These are phyloP conservation scores for Fopius arisanus DNA, from an alignment of 1,140 invertebrate genomes.

Conservation along the genomic window DNA sequence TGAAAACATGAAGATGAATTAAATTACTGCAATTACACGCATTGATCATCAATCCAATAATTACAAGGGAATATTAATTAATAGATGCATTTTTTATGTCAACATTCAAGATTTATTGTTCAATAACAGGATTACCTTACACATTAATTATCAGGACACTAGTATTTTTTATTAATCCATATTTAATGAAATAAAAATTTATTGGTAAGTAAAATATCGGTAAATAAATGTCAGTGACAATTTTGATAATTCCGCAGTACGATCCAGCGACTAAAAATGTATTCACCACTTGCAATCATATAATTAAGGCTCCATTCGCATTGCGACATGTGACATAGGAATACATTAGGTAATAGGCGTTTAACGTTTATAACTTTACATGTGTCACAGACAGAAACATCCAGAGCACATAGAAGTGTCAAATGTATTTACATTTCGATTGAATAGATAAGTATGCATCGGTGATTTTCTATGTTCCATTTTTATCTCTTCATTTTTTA, in stretches of 20 bases:
- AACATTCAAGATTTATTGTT: slow-evolving; percentile 47
- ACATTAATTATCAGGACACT: background rate
- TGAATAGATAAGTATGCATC: too few species aligned
- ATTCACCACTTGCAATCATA: slow-evolving; percentile 9
- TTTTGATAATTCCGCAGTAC: too few species aligned
- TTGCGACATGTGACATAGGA: slow-evolving; percentile 28
- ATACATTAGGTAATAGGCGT: slow-evolving; percentile 35
- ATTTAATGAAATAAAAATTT: too few species aligned
- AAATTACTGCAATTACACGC: background rate
- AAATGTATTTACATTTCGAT: slow-evolving; percentile 41
- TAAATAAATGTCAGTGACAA: too few species aligned
- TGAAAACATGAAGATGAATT: too few species aligned
- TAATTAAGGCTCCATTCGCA: background rate
- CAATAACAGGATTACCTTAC: slow-evolving; percentile 28
- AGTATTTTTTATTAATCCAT: too few species aligned
- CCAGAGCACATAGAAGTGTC: slow-evolving; percentile 32
- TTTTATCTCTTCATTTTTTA: too few species aligned
- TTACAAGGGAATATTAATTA: background rate
- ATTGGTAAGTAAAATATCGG: too few species aligned
- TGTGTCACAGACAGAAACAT: slow-evolving; percentile 22
- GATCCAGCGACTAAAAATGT: slow-evolving; percentile 27
- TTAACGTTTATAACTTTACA: slow-evolving; percentile 28
- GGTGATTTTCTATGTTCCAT: too few species aligned
- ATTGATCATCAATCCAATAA: background rate
- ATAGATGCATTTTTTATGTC: background rate